Evolutionary conservation across 2,888 invertebrate species (phyloP).

Genomic region (Melanchra persicariae): DNA sequence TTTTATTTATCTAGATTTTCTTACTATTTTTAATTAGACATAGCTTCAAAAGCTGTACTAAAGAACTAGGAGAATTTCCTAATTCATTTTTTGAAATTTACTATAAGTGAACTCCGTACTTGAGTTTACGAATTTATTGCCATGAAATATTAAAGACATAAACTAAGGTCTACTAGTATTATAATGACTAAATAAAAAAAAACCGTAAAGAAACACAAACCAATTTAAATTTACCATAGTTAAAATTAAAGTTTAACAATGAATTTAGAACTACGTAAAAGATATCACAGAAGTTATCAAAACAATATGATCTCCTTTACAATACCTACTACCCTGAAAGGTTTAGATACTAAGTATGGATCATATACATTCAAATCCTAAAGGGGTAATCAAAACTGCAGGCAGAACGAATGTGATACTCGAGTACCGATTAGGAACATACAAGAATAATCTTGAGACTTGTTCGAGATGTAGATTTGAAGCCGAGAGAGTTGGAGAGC

Average conservation of each 20-base stretch:
- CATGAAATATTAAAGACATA: no score
- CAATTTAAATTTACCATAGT: no score
- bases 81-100: no score
- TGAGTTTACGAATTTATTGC: no score
- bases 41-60: no score
- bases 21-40: neutral
- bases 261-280: neutral
- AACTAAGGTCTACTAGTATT: neutral
- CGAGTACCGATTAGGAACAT: constrained; percentile 32
- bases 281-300: neutral
- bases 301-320: neutral
- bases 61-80: no score
- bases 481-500: neutral
- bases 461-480: constrained; percentile 32
- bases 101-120: no score
- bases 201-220: no score
- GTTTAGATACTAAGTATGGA: constrained; percentile 1
- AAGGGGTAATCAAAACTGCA: constrained; percentile 37
- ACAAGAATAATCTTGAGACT: constrained; percentile 33
- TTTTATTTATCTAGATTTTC: neutral
- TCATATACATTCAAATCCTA: constrained; percentile 29
- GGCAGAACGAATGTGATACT: constrained; percentile 28
- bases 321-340: constrained; percentile 1
- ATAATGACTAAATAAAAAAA: no score
- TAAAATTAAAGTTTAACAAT: no score